A percentile compares a stretch with the other conserved stretches of the same genome.
phyloP scores from a whole-genome alignment of 2,888 invertebrate species.

The Mechanitis messenoides region DNA sequence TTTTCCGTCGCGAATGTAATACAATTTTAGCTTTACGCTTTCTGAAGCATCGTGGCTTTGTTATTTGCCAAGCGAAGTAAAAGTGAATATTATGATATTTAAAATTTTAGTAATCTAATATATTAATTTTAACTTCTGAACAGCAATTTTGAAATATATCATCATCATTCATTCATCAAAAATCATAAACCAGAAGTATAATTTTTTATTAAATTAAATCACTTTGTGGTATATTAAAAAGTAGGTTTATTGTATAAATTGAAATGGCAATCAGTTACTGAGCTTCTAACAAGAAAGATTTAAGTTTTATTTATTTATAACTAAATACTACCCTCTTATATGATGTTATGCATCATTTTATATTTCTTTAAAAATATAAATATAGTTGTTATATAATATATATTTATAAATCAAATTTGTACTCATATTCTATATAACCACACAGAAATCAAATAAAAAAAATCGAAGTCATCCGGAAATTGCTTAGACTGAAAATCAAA shows the following conservation, averaged over 20 bases:
- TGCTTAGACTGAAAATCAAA: slow-evolving; percentile 13
- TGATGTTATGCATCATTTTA: neutral
- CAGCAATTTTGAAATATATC: no score
- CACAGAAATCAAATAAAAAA: slow-evolving; percentile 8
- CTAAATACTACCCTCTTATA: neutral
- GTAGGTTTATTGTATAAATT: no score
- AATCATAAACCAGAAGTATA: no score
- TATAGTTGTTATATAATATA: no score
- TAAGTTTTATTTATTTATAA: no score
- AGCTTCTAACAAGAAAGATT: no score
- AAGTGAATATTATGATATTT: neutral
- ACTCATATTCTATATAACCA: neutral
- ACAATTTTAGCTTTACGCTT: neutral
- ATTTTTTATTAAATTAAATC: no score
- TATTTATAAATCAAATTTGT: neutral
- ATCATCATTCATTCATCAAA: no score
- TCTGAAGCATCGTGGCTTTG: neutral
- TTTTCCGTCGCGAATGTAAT: neutral
- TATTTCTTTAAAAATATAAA: no score
- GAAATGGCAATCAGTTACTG: no score
- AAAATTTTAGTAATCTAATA: neutral
- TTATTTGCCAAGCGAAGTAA: neutral
- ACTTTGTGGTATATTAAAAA: no score
- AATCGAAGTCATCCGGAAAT: slow-evolving; percentile 26
- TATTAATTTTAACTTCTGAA: no score